Percentiles rank a stretch among this genome's conserved stretches.
Conservation (phyloP, 2,113 vertebrate species). For the Salvelinus namaycush region DNA sequence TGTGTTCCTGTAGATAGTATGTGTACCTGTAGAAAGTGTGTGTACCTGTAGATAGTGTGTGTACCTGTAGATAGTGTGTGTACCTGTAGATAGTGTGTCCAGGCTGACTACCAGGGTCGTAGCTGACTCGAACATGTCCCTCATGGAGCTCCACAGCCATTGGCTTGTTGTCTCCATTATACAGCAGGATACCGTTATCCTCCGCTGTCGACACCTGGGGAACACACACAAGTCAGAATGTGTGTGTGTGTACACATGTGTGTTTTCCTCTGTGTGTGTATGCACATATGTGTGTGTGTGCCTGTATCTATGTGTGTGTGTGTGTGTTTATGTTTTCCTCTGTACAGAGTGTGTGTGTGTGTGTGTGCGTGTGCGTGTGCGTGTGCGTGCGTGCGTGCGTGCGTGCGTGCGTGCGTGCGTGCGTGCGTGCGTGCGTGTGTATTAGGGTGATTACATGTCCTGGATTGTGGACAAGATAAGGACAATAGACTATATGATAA, state of each 20-base stretch:
- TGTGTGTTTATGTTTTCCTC: too few relatives aligned
- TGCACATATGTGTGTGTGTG: not conserved
- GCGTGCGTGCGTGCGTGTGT: fast-evolving
- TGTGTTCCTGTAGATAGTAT: not conserved
- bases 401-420: fast-evolving
- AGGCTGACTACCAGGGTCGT: conserved; percentile 89
- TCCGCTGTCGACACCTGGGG: conserved; percentile 92
- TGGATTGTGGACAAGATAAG: too few relatives aligned
- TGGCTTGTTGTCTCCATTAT: conserved; percentile 91
- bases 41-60: not conserved
- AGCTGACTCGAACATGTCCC: conserved; percentile 93
- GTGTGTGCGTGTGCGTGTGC: too few relatives aligned
- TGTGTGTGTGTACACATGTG: not conserved
- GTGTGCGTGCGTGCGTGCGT: too few relatives aligned
- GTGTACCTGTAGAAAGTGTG: not conserved
- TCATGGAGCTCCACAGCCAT: conserved; percentile 95
- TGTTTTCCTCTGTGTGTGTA: not conserved
- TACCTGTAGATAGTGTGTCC: conserved; percentile 95
- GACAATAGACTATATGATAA: too few relatives aligned
- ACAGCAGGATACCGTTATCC: conserved; percentile 92
- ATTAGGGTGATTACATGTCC: too few relatives aligned
- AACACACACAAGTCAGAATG: not conserved
- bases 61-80: not conserved
- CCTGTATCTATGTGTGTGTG: too few relatives aligned
- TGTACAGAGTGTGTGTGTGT: too few relatives aligned